Conservation (phyloP, 2,888 invertebrate species). For the Epiblema foenella region DNA sequence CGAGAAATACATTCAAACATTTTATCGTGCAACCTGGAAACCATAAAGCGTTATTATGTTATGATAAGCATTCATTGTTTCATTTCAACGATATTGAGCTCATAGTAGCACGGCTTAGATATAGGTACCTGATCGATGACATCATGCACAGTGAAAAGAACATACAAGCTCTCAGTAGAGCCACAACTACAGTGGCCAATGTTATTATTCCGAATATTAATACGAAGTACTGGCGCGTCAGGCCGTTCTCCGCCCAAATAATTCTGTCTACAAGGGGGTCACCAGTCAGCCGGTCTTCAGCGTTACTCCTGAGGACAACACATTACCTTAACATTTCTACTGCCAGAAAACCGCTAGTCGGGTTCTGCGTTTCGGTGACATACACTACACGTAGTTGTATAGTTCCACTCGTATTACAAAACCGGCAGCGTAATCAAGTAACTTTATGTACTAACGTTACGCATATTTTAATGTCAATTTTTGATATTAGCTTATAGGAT, state of each 20-base stretch:
- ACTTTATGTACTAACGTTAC: too few species aligned
- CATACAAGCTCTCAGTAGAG: constrained; percentile 85
- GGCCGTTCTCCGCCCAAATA: constrained; percentile 69
- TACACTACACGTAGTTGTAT: too few species aligned
- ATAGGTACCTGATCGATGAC: constrained; percentile 84
- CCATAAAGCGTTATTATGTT: not conserved
- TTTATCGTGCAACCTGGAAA: constrained; percentile 84
- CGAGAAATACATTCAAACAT: constrained; percentile 87
- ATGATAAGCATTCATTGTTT: not conserved
- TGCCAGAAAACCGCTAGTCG: not conserved
- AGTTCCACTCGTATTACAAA: too few species aligned
- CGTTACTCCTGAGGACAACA: constrained; percentile 64
- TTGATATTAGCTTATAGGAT: too few species aligned
- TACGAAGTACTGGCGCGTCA: constrained; percentile 66
- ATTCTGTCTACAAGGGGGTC: constrained; percentile 70
- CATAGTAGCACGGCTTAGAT: not conserved
- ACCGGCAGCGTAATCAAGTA: too few species aligned
- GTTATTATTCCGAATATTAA: constrained; percentile 85
- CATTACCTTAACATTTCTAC: not conserved
- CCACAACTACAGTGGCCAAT: constrained; percentile 83
- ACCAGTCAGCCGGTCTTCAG: constrained; percentile 74
- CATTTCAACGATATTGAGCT: not conserved
- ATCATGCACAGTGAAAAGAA: constrained; percentile 88
- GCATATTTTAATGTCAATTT: too few species aligned
- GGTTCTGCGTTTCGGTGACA: not conserved